phyloP scores from a whole-genome alignment of 2,797 vertebrate species.

The Mareca strepera region DNA sequence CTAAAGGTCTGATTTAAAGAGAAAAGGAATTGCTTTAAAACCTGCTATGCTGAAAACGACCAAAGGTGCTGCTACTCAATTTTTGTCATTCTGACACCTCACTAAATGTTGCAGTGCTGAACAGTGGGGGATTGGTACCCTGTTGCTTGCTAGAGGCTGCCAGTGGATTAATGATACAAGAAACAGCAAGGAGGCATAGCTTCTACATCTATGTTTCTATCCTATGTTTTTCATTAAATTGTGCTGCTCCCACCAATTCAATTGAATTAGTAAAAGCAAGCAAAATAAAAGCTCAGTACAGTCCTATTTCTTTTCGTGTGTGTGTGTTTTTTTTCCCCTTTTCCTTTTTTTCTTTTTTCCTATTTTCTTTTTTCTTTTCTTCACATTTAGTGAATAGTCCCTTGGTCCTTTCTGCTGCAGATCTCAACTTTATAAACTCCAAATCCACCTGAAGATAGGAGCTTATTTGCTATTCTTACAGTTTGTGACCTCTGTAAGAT shows the following conservation, averaged over 20 bases:
- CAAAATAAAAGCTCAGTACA: not conserved
- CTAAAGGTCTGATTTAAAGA: not conserved
- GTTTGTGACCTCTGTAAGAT: not conserved
- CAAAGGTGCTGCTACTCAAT: not conserved
- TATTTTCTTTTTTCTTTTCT: not conserved
- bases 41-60: not conserved
- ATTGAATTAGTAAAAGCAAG: not conserved
- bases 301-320: not conserved
- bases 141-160: not conserved
- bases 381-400: not conserved
- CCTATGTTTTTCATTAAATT: not conserved
- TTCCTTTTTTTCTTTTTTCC: not conserved
- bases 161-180: not conserved
- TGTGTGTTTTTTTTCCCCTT: too few relatives aligned
- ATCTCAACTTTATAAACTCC: not conserved
- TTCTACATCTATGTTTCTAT: not conserved
- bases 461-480: fast-evolving
- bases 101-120: not conserved
- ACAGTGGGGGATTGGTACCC: not conserved
- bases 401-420: not conserved
- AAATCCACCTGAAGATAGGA: not conserved
- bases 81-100: not conserved
- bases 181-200: not conserved
- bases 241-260: fast-evolving
- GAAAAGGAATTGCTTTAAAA: not conserved